Evolutionary conservation across 2,888 invertebrate species (phyloP).

Genomic region (Saturnia pavonia): DNA sequence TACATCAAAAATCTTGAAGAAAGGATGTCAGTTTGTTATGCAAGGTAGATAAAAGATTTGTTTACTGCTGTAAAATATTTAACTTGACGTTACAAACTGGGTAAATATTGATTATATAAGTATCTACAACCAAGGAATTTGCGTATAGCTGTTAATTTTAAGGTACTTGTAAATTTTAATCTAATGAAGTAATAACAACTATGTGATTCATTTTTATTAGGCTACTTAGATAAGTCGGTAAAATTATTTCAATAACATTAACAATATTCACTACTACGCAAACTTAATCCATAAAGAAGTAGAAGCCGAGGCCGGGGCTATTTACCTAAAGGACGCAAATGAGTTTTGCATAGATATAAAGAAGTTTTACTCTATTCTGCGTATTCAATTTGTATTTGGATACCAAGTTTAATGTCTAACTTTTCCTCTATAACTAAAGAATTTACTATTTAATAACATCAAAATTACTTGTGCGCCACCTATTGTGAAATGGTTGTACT

Average conservation of each 20-base stretch:
- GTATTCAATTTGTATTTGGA: too few relatives aligned
- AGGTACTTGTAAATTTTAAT: background rate
- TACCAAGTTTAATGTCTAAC: too few relatives aligned
- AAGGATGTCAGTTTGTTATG: background rate
- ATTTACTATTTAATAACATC: too few relatives aligned
- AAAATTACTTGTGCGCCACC: too few relatives aligned
- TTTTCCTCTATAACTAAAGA: too few relatives aligned
- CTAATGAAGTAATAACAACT: background rate
- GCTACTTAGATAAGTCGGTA: background rate
- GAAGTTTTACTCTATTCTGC: too few relatives aligned
- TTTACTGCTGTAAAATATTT: constrained; percentile 1
- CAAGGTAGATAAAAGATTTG: background rate
- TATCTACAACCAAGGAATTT: background rate
- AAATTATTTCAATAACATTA: background rate
- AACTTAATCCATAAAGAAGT: too few relatives aligned
- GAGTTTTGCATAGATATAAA: background rate
- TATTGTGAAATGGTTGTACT: too few relatives aligned
- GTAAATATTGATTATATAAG: background rate
- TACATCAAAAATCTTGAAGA: constrained; percentile 1
- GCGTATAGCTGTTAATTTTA: background rate
- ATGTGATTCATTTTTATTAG: background rate
- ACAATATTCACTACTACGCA: background rate
- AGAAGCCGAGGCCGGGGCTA: too few relatives aligned
- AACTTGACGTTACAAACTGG: background rate
- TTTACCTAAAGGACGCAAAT: background rate